Conservation (phyloP, 2,797 vertebrate genomes). For the Ceyx erithaca region DNA sequence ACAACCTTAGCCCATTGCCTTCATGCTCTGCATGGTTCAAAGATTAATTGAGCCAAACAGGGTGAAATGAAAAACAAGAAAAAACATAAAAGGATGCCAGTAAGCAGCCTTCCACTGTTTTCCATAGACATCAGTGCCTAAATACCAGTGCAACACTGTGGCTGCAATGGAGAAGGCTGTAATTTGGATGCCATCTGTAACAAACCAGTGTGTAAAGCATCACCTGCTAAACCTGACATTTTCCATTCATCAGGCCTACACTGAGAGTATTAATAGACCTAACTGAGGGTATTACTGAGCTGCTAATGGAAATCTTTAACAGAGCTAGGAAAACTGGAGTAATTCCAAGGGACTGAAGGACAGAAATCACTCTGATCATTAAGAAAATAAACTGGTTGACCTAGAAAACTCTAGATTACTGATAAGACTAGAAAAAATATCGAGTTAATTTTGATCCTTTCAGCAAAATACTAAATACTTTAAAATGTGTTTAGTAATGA, state of each 20-base stretch:
- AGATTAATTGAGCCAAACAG: neutral
- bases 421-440: neutral
- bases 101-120: neutral
- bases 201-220: neutral
- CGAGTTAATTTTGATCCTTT: neutral
- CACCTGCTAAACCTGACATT: neutral
- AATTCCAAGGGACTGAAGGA: neutral
- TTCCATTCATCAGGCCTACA: neutral
- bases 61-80: neutral
- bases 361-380: neutral
- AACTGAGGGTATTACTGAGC: neutral
- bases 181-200: neutral
- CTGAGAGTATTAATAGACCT: neutral
- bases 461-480: neutral
- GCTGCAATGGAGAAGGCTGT: neutral
- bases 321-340: neutral
- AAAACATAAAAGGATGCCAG: neutral
- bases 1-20: neutral
- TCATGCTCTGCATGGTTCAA: neutral
- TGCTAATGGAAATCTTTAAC: neutral
- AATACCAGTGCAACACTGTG: neutral
- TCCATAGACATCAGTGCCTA: accelerated
- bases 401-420: neutral
- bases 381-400: neutral
- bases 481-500: neutral